A percentile compares a stretch with the other conserved stretches of the same genome.
Evolutionary conservation across 2,888 invertebrate species (phyloP).

Genomic region (Dynastes tityus): DNA sequence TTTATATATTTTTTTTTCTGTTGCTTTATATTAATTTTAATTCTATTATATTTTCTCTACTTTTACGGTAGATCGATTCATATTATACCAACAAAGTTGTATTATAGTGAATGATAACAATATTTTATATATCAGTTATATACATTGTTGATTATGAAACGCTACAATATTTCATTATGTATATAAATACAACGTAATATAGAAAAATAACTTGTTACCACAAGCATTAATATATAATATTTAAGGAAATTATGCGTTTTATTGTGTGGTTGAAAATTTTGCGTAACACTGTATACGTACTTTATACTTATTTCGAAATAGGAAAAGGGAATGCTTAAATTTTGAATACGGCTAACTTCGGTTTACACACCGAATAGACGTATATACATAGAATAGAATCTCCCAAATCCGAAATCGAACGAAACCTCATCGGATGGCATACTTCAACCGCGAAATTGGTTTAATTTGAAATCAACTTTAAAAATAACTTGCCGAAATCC

Average conservation of each 20-base stretch:
- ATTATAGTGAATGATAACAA: slow-evolving; percentile 27
- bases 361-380: no score
- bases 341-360: no score
- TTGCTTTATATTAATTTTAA: slow-evolving; percentile 8
- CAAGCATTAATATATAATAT: slow-evolving; percentile 39
- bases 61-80: neutral
- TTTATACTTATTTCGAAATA: no score
- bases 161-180: slow-evolving; percentile 35
- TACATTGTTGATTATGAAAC: slow-evolving; percentile 43
- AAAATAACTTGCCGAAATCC: no score
- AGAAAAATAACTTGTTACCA: slow-evolving; percentile 32
- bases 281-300: neutral
- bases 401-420: no score
- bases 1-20: slow-evolving; percentile 6
- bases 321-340: no score
- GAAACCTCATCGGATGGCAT: no score
- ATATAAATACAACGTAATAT: slow-evolving; percentile 33
- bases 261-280: neutral
- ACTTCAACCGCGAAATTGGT: no score
- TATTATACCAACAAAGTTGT: slow-evolving; percentile 21
- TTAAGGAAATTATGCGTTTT: neutral
- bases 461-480: no score
- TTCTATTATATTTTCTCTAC: slow-evolving; percentile 13
- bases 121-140: slow-evolving; percentile 43
- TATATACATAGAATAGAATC: no score